phyloP scores from a whole-genome alignment of 2,888 invertebrate species.

The Arrhopalites spinosus region DNA sequence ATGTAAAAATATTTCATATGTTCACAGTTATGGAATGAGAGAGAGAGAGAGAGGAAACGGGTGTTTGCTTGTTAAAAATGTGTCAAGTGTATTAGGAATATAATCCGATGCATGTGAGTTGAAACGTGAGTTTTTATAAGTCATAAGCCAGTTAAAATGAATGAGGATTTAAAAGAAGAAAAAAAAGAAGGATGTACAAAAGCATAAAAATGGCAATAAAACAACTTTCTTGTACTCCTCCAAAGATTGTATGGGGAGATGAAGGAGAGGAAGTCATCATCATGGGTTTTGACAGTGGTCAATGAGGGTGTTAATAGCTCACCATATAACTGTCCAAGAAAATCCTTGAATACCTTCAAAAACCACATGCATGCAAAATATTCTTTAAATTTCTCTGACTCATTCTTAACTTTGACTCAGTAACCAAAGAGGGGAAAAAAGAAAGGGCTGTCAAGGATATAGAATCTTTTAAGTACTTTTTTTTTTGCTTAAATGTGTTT shows the following conservation, averaged over 20 bases:
- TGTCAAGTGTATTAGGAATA: background rate
- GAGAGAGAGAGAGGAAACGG: background rate
- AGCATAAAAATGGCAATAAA: slow-evolving; percentile 33
- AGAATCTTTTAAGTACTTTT: too few relatives aligned
- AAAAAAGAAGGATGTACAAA: slow-evolving; percentile 28
- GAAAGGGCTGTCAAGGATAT: too few relatives aligned
- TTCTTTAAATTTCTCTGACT: background rate
- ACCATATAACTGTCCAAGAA: slow-evolving; percentile 2
- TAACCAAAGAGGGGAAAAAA: background rate
- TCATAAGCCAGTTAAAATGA: background rate
- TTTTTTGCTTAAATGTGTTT: too few relatives aligned
- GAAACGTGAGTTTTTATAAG: slow-evolving; percentile 22
- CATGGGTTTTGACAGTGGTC: slow-evolving; percentile 31
- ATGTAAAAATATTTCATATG: too few relatives aligned
- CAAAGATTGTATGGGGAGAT: background rate
- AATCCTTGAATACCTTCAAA: background rate
- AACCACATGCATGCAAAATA: background rate
- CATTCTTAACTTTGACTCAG: background rate
- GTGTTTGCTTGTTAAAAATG: background rate
- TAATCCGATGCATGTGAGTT: background rate
- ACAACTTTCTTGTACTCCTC: slow-evolving; percentile 2
- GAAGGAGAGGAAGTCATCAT: slow-evolving; percentile 29
- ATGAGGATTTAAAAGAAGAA: background rate
- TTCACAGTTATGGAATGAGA: background rate
- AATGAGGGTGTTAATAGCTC: slow-evolving; percentile 35